These are phyloP conservation scores for Perodicticus potto DNA, from an alignment of 2,797 vertebrate species.

Conservation along the genomic window DNA sequence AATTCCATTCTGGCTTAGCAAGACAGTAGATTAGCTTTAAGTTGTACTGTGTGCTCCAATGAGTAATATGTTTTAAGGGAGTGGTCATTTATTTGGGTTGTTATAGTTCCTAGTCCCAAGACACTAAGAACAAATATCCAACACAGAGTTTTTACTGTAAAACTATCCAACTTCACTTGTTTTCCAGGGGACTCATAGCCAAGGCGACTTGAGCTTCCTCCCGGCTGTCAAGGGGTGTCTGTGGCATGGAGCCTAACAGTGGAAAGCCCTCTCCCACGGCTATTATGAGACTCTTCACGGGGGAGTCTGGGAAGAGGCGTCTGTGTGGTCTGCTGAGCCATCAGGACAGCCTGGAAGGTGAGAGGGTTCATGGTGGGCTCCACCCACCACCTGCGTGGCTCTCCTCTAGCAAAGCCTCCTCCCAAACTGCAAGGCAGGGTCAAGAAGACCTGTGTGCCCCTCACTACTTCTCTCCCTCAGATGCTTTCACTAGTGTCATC, in stretches of 20 bases:
- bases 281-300: conserved; percentile 92
- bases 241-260: conserved; percentile 88
- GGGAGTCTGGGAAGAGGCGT: conserved; percentile 95
- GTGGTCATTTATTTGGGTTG: conserved; percentile 75
- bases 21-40: conserved; percentile 71
- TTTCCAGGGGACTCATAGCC: conserved; percentile 88
- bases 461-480: neutral
- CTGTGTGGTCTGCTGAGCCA: conserved; percentile 88
- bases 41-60: neutral
- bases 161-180: conserved; percentile 91
- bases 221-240: conserved; percentile 92
- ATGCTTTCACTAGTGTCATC: neutral
- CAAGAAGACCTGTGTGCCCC: neutral
- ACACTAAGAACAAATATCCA: conserved; percentile 85
- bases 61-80: conserved; percentile 78
- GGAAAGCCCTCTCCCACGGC: conserved; percentile 90
- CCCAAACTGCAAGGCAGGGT: conserved; percentile 74
- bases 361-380: conserved; percentile 87
- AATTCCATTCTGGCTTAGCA: conserved; percentile 64
- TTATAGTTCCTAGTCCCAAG: conserved; percentile 79
- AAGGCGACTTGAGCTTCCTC: conserved; percentile 90
- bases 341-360: conserved; percentile 92
- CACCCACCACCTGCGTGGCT: conserved; percentile 90
- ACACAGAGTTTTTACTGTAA: conserved; percentile 89
- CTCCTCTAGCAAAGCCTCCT: conserved; percentile 70